Evolutionary conservation across 2,888 invertebrate genomes (phyloP), one percentile per base, ranked within the genome.

Genomic region (Sisyra nigra): DNA sequence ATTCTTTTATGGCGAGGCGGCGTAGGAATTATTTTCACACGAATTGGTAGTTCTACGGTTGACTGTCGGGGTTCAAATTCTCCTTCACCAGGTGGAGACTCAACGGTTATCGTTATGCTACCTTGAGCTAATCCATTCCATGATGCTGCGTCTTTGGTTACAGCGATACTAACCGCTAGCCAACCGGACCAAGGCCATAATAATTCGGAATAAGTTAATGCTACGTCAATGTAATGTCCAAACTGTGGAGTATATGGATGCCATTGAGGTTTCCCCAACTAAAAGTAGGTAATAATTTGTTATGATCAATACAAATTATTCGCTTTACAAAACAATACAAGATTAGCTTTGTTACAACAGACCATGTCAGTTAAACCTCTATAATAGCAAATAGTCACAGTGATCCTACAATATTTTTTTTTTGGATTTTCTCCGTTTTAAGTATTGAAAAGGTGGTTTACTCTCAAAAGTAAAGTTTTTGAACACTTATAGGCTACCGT

Each of bases 141-240:
- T 40, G 69, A 65, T 3, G 71, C 68, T 3, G 78, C 83, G 15
- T 68, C 65, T 45, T 71, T 63, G 44, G 76, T 69, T 13, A 83
- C 80, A 10, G 72, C 74, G 47, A 89, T 70, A 53, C 76, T 72
- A 15, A 96, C 75, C 2, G 91, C 89, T 52, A 96, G 62, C 83
- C 88, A 96, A 0, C 96, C 96, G 1, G 92, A 87, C 93, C 94
- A 96, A 1, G 96, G 96, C 94, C 94, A 97, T 42, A 96, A 65
- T 31, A 83, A 70, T 49, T 77, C 74, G 9, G 88, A 86, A 64
- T 82, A 74, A 3, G 81, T 73, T 44, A 87, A 73, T 0, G 85
- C 72, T 29, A 88, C 76, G 41, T 89, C 79, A 34, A 96, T 67
- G 46, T 84, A 69, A 48, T 78, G 72, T 0, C 92, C 92, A 62